These are phyloP conservation scores for Sinohyriopsis cumingii DNA, from an alignment of 2,888 invertebrate species.

Conservation along the genomic window DNA sequence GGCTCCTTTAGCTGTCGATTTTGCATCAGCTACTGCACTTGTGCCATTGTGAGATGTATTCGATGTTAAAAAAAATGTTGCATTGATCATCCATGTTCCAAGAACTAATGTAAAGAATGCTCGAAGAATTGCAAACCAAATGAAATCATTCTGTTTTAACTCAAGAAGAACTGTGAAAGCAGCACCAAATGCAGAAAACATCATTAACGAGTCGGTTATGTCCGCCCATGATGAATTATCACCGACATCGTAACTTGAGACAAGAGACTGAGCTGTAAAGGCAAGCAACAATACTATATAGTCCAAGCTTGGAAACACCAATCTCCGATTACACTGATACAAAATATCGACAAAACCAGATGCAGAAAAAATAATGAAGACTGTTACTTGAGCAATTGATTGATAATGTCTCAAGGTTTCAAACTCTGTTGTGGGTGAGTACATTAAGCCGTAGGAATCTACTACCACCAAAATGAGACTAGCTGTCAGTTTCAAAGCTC, in stretches of 20 bases:
- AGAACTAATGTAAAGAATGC: constrained; percentile 16
- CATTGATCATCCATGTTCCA: constrained; percentile 12
- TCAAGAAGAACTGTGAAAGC: constrained; percentile 17
- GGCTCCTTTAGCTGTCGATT: too few relatives aligned
- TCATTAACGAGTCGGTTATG: constrained; percentile 14
- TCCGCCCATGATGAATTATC: constrained; percentile 8
- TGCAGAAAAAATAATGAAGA: constrained; percentile 5
- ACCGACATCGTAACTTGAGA: constrained; percentile 8
- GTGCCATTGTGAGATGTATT: too few relatives aligned
- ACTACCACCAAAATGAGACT: background rate
- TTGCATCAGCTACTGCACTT: too few relatives aligned
- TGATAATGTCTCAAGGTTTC: constrained; percentile 3
- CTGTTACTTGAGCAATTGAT: constrained; percentile 11
- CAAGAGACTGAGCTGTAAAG: constrained; percentile 15
- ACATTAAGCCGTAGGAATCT: too few relatives aligned
- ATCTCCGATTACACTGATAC: constrained; percentile 10
- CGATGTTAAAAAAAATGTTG: too few relatives aligned
- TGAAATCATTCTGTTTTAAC: constrained; percentile 7
- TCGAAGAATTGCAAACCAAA: constrained; percentile 20
- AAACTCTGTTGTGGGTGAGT: too few relatives aligned
- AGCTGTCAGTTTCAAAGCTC: constrained; percentile 8
- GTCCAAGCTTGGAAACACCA: constrained; percentile 14
- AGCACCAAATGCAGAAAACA: constrained; percentile 15
- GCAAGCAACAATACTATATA: constrained; percentile 14
- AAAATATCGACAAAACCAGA: constrained; percentile 17